These are phyloP conservation scores for Amphiprion ocellaris DNA, from an alignment of 2,113 vertebrate species.

Conservation along the genomic window DNA sequence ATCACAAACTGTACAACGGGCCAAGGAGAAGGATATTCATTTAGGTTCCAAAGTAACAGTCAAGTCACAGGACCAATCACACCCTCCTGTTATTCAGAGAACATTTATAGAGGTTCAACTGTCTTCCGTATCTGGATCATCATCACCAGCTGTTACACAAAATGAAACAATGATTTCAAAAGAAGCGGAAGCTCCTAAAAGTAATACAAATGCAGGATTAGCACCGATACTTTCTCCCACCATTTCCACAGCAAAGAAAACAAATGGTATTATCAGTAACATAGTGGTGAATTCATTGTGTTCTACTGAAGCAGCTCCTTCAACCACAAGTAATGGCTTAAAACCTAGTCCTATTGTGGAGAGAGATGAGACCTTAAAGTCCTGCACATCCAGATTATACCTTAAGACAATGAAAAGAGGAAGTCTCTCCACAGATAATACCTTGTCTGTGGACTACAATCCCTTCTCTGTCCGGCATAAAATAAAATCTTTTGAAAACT, in stretches of 20 bases:
- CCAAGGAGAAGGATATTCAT: conserved; percentile 47
- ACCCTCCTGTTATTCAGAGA: conserved; percentile 78
- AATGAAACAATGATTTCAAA: conserved; percentile 39
- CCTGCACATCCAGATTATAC: conserved; percentile 62
- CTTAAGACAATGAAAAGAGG: conserved; percentile 75
- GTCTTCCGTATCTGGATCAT: conserved; percentile 75
- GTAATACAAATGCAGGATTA: conserved; percentile 14
- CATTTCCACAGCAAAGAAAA: conserved; percentile 13
- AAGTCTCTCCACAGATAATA: conserved; percentile 85
- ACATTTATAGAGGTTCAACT: conserved; percentile 87
- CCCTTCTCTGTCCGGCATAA: conserved; percentile 95
- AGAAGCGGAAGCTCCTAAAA: conserved; percentile 20
- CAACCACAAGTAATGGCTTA: conserved; percentile 24
- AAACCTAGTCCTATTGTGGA: conserved; percentile 34
- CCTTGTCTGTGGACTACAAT: conserved; percentile 84
- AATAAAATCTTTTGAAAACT: conserved; percentile 97
- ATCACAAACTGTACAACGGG: conserved; percentile 27
- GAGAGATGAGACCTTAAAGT: conserved; percentile 42
- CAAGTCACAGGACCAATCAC: conserved; percentile 23
- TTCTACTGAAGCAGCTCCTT: conserved; percentile 18
- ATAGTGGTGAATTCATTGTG: conserved; percentile 18
- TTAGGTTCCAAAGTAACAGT: neutral
- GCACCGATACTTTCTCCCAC: conserved; percentile 6
- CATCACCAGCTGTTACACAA: conserved; percentile 54
- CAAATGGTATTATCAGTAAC: conserved; percentile 1